Base-by-base conservation (phyloP, 2,113 vertebrate species). In the Desmodus rotundus region DNA sequence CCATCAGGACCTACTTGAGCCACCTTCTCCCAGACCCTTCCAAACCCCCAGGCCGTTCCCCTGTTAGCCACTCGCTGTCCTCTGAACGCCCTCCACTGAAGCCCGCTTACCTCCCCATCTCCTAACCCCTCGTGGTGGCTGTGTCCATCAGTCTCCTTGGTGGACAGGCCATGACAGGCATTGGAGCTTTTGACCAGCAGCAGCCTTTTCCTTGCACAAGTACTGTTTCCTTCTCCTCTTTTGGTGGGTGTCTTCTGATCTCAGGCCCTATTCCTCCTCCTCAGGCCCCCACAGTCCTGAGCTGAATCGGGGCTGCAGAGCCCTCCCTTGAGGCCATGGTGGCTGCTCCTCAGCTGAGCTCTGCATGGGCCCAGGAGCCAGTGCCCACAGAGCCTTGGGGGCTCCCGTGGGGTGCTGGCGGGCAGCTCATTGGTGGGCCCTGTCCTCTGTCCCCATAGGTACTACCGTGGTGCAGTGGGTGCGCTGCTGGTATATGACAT, bases 401-500 rank as follows among this genome's bases (percentile, higher is more conserved):
- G 20, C 41, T 24, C 17, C 45, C 4, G 0, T 4, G 3, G 52
- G 43, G 36, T 2, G 0, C 36, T 47, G 33, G 17, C 0, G 3
- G 56, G 7, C 0, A 10, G 73, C 70, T 95, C 36, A 86, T 0
- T 0, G n/a, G 47, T 26, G 33, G 16, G 4, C 68, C 28, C 11
- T 0, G 19, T 4, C 28, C 16, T 16, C 50, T 5, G 11, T 38
- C 20, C 56, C 63, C 73, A 3, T 97, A 99, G 99, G 33, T 99
- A 99, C 86, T 99, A 99, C 97, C 99, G 99, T 0, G 99, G 99
- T 0, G 99, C 99, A 0, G 99, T 99, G 0, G 99, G 99, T 0
- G 99, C 99, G 3, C 98, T 99, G 13, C 98, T 99, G 4, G 99
- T 99, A 15, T 99, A 99, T 4, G 99, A 99, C 98, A 99, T 99